phyloP scores from a whole-genome alignment of 2,888 invertebrate genomes.

The Prosapia bicincta region DNA sequence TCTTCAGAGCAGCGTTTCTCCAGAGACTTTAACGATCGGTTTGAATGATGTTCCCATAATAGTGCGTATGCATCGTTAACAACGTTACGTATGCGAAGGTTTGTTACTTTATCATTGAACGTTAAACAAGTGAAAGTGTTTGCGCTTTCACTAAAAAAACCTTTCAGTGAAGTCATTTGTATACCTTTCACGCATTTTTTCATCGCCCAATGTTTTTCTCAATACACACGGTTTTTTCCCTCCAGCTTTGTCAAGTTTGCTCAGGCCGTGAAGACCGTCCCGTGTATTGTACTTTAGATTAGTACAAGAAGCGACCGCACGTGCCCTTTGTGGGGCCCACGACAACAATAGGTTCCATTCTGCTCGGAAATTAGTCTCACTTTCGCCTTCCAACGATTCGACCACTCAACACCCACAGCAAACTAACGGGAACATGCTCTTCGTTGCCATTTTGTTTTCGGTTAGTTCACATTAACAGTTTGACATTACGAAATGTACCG shows the following conservation, averaged over 20 bases:
- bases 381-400: background rate
- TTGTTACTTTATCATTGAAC: background rate
- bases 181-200: background rate
- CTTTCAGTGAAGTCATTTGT: background rate
- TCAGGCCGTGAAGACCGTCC: background rate
- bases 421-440: background rate
- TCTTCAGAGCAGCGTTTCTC: no score
- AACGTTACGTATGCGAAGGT: no score
- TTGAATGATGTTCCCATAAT: no score
- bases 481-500: background rate
- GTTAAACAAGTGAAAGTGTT: background rate
- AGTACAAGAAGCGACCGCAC: background rate
- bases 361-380: background rate
- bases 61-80: no score
- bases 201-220: background rate
- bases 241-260: background rate
- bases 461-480: background rate
- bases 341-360: background rate
- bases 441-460: background rate
- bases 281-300: background rate
- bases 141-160: background rate
- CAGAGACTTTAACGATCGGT: background rate
- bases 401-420: background rate
- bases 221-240: background rate
- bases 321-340: background rate